Conservation (phyloP, 2,797 vertebrate species). For the Alauda arvensis region DNA sequence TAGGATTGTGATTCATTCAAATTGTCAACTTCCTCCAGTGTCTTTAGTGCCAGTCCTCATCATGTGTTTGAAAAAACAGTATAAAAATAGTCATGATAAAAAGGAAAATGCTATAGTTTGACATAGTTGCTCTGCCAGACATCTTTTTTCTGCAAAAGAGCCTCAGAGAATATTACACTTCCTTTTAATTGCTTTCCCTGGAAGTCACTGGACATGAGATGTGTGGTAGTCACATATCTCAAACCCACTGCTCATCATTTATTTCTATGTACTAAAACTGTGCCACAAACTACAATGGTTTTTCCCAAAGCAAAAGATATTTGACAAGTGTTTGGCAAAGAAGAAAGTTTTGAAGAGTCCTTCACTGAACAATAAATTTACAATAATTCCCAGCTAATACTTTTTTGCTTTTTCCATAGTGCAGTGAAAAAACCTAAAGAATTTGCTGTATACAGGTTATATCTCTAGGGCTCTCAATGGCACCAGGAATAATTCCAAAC, state of each 20-base stretch:
- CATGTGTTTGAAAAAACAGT: not conserved
- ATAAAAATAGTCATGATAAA: not conserved
- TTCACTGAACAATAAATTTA: not conserved
- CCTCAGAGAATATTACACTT: not conserved
- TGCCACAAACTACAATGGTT: not conserved
- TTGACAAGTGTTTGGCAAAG: not conserved
- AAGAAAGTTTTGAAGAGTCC: not conserved
- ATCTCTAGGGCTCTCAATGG: not conserved
- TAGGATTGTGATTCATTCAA: not conserved
- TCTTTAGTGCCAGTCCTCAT: not conserved
- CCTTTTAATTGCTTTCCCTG: not conserved
- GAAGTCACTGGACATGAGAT: not conserved
- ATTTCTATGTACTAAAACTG: not conserved
- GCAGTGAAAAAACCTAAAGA: not conserved
- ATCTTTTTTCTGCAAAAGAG: not conserved
- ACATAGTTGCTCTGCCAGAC: not conserved
- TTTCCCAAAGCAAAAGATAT: not conserved
- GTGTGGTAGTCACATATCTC: not conserved
- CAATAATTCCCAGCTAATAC: not conserved
- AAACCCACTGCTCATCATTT: not conserved
- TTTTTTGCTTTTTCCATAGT: not conserved
- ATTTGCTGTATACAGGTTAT: not conserved
- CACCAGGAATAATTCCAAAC: not conserved
- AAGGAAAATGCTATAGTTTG: not conserved
- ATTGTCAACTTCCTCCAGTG: not conserved